Conservation (phyloP, 2,797 vertebrate species). For the Hydrolagus colliei region DNA sequence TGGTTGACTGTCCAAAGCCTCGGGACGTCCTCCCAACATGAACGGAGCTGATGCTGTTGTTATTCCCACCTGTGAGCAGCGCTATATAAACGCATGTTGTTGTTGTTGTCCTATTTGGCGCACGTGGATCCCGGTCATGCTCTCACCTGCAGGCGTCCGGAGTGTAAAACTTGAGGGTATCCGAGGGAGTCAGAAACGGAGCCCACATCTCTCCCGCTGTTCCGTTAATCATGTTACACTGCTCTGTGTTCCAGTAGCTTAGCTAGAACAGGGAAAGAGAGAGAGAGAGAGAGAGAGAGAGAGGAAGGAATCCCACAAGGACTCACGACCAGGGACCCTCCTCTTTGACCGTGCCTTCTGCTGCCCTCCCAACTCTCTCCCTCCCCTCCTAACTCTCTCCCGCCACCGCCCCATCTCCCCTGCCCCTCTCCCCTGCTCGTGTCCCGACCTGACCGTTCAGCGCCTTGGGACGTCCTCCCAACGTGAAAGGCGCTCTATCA, state of each 20-base stretch:
- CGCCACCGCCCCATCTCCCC: too few species aligned
- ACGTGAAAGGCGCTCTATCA: too few species aligned
- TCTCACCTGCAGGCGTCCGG: conserved; percentile 86
- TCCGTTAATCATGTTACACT: conserved; percentile 90
- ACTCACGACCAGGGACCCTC: too few species aligned
- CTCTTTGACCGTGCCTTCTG: too few species aligned
- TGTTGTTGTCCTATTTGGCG: neutral
- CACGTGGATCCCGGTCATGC: neutral
- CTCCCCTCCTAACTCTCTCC: too few species aligned
- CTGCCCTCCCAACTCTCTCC: too few species aligned
- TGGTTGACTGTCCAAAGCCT: neutral
- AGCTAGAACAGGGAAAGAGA: conserved; percentile 51
- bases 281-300: too few species aligned
- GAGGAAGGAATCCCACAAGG: too few species aligned
- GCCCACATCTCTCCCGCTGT: conserved; percentile 89
- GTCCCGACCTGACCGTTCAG: too few species aligned
- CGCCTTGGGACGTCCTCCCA: too few species aligned
- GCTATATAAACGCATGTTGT: neutral
- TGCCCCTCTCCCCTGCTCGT: too few species aligned
- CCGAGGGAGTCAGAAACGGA: conserved; percentile 73
- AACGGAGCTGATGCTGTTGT: neutral
- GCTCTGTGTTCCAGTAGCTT: conserved; percentile 64
- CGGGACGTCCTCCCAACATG: neutral
- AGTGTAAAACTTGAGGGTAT: conserved; percentile 81
- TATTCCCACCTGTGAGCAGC: neutral